Evolutionary conservation across 2,888 invertebrate species (phyloP).

Genomic region (Cephalotes varians): DNA sequence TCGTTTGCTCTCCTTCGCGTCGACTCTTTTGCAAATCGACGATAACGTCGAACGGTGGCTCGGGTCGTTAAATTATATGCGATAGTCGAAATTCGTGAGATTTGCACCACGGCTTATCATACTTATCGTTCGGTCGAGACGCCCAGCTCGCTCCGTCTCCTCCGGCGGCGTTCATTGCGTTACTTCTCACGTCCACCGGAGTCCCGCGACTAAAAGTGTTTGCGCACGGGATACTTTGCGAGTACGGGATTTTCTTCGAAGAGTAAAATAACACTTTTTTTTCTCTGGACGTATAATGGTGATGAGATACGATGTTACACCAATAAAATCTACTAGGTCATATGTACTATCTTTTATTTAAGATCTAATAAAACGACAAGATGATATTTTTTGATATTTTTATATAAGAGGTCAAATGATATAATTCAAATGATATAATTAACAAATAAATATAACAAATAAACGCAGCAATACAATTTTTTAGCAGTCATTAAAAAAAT

Average conservation of each 20-base stretch:
- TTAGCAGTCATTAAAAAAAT: neutral
- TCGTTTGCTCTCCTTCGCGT: neutral
- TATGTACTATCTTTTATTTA: neutral
- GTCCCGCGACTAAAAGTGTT: slow-evolving; percentile 48
- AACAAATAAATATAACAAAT: no score
- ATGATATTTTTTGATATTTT: neutral
- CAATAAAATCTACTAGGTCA: neutral
- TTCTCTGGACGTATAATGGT: neutral
- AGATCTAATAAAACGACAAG: neutral
- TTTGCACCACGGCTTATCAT: slow-evolving; percentile 57
- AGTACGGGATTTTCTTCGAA: slow-evolving; percentile 27
- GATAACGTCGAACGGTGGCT: slow-evolving; percentile 58
- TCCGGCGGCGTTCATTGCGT: slow-evolving; percentile 43
- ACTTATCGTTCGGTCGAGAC: slow-evolving; percentile 53
- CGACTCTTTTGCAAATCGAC: slow-evolving; percentile 48
- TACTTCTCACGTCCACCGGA: slow-evolving; percentile 46
- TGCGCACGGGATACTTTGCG: slow-evolving; percentile 43
- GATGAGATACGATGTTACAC: neutral
- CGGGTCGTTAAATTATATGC: slow-evolving; percentile 62
- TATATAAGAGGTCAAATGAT: neutral
- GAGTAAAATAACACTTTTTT: slow-evolving; percentile 29
- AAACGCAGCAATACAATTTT: no score
- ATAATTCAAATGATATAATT: no score
- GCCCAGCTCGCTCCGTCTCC: slow-evolving; percentile 23
- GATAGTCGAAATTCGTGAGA: slow-evolving; percentile 56